Base-by-base conservation (phyloP, 2,888 invertebrate genomes). In the Odontomyia ornata region DNA sequence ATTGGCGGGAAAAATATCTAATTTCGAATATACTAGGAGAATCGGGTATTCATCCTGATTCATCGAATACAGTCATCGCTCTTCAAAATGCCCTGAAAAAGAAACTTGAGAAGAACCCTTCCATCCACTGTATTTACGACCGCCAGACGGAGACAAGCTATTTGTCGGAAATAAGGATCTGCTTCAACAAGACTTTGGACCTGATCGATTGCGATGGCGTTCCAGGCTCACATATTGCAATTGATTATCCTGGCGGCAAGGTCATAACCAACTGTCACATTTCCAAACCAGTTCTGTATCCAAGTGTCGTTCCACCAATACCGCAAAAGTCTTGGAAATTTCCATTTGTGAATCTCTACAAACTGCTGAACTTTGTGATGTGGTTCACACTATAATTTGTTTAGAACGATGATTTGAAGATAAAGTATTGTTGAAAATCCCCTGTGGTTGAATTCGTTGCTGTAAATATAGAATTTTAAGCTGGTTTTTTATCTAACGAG, bases 141-240 rank as follows among this genome's bases (percentile, higher is more conserved):
- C 86, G 89, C 83, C 86, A 89, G 77, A 88, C 88, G 0, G 89
- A 89, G 25, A 86, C 89, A 23, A 89, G 89, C 1, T 91, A 90
- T 82, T 83, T 95, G 71, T 89, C 90, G 23, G 94, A 95, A 84
- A 90, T 95, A 76, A 88, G 93, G 23, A 89, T 95, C 71, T 95
- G 95, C 82, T 92, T 95, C 80, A 88, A 91, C 82, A 94, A 93
- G 83, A 84, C 86, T 0, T 84, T 95, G 23, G 84, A 89, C 47
- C 83, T 93, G 18, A 88, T 89, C 1, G 89, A 93, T 83, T 95
- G 94, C 83, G 90, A 93, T 84, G 89, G 90, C 11, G 88, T 90
- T 0, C 83, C 82, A 78, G 83, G 81, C 56, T 82, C 82, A 77
- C 81, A 84, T 1, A 81, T 82, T 11, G 79, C 82, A 2, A 80